Percentiles rank a stretch among this genome's conserved stretches.
Conservation (phyloP, 2,888 invertebrate genomes). For the Polydrusus cervinus region DNA sequence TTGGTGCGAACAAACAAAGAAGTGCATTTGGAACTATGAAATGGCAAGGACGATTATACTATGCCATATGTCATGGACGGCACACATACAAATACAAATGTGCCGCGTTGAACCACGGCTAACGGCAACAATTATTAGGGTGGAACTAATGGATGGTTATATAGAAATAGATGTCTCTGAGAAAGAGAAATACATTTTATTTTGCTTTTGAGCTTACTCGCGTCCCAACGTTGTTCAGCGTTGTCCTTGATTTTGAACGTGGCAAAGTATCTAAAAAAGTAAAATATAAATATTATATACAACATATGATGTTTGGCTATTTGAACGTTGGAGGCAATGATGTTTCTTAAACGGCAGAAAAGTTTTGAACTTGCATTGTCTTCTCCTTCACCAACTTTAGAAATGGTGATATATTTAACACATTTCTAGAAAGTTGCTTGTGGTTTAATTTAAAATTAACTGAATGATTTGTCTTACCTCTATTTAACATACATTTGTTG, state of each 20-base stretch:
- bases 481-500: conserved; percentile 77
- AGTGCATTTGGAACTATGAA: conserved; percentile 56
- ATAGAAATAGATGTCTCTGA: conserved; percentile 41
- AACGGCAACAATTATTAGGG: conserved; percentile 64
- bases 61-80: conserved; percentile 70
- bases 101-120: conserved; percentile 61
- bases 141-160: conserved; percentile 67
- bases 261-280: conserved; percentile 78
- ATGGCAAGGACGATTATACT: conserved; percentile 62
- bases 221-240: conserved; percentile 81
- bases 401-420: too few relatives aligned
- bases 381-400: too few relatives aligned
- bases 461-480: conserved; percentile 71
- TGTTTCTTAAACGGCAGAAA: too few relatives aligned
- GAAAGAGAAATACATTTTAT: conserved; percentile 63
- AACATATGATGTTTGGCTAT: too few relatives aligned
- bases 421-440: not conserved
- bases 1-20: conserved; percentile 50
- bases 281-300: not conserved
- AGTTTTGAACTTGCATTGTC: too few relatives aligned
- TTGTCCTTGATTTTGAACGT: conserved; percentile 87
- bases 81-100: conserved; percentile 64
- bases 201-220: conserved; percentile 73
- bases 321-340: too few relatives aligned
- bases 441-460: not conserved